Evolutionary conservation across 2,797 vertebrate genomes (phyloP), one percentile per base, ranked within the genome.

Genomic region (Apogon talboti): DNA sequence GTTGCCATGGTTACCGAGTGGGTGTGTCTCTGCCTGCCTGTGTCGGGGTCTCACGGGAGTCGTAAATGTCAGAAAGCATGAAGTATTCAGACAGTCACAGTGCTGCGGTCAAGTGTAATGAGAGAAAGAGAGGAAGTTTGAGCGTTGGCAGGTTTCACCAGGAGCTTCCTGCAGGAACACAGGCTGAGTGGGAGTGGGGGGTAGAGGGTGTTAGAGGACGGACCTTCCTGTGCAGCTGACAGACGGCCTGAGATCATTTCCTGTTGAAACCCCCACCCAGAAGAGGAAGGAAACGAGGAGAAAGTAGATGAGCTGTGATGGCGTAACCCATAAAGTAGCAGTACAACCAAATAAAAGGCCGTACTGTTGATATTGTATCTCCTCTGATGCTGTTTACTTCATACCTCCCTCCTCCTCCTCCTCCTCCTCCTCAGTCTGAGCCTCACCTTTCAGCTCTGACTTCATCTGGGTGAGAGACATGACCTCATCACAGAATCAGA

Each of bases 161-260:
- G 66, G 59, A 78, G 71, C 80, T 92, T 92, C 91, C 92, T 91
- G 86, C 44, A 85, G 74, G 70, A 74, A 71, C 61, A 50, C 50
- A 28, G 24, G 24, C 24, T 28, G 4, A 30, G 15, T 42, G 51
- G 9, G 4, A 30, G 15, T 44, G 47, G 7, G 49, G 33, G 35
- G 11, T 41, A 65, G 81, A 62, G 69, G 73, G 51, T 19, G 74
- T 79, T 77, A 59, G 58, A 69, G 80, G 79, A 78, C 6, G 28
- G 71, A 53, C 84, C 83, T 92, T 93, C 93, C 92, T 85, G 60
- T 85, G 83, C 85, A 91, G 91, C 89, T 92, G 87, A 92, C 83
- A 86, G 74, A 69, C 71, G 62, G 59, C 71, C 83, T 93, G 87
- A 91, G 70, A 77, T 92, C 82, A 92, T 84, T 88, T 94, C 92